These are phyloP conservation scores for Thecocarcelia acutangulata DNA, from an alignment of 2,888 invertebrate genomes.

Conservation along the genomic window DNA sequence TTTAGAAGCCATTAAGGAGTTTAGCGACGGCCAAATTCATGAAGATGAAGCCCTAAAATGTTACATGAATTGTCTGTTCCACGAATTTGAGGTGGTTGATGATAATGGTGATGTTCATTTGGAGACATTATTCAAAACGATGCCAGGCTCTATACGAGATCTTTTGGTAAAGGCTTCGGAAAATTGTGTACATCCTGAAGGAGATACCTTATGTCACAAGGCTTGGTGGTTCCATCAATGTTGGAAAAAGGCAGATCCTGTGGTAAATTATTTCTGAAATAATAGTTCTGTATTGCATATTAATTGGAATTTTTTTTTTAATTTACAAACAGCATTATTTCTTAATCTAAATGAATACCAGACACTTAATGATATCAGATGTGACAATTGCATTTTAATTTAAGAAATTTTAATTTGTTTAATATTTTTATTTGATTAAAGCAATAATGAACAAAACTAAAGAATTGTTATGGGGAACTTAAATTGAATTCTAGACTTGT, in stretches of 20 bases:
- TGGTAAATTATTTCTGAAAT: conserved; percentile 71
- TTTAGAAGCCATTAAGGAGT: conserved; percentile 79
- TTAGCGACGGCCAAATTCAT: conserved; percentile 81
- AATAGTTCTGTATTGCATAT: too few species aligned
- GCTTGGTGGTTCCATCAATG: conserved; percentile 81
- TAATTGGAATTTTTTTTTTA: conserved; percentile 2
- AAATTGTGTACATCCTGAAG: conserved; percentile 78
- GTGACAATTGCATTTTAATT: neutral
- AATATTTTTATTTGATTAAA: conserved; percentile 55
- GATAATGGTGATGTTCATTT: conserved; percentile 81
- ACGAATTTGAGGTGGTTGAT: conserved; percentile 79
- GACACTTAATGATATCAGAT: neutral
- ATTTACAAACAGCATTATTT: conserved; percentile 75
- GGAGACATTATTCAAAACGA: conserved; percentile 75
- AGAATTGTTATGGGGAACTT: too few species aligned
- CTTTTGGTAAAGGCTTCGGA: conserved; percentile 77
- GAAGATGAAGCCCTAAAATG: conserved; percentile 81
- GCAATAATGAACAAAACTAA: conserved; percentile 36
- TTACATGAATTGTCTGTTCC: conserved; percentile 81
- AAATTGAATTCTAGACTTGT: too few species aligned
- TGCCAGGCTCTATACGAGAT: conserved; percentile 77
- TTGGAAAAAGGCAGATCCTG: conserved; percentile 81
- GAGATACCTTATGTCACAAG: conserved; percentile 79
- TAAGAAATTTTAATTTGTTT: conserved; percentile 29
- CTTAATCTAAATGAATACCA: conserved; percentile 70